These are phyloP conservation scores for Zophobas morio DNA, from an alignment of 1,140 invertebrate species.

Conservation along the genomic window DNA sequence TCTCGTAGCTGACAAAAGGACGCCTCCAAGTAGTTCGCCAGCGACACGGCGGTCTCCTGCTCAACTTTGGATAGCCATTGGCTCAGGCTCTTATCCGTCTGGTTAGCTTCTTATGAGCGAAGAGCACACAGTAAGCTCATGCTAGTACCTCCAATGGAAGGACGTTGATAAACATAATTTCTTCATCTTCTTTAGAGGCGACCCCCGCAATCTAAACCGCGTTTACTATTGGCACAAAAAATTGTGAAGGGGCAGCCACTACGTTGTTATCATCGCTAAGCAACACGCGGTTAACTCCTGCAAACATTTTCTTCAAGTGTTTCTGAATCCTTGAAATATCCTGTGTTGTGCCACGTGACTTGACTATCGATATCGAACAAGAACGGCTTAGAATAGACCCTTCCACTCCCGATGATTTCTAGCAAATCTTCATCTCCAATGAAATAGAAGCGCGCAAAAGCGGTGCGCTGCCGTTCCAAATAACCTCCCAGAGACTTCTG, in stretches of 20 bases:
- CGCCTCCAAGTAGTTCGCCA: conserved; percentile 92
- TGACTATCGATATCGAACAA: too few relatives aligned
- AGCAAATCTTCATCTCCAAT: conserved; percentile 99
- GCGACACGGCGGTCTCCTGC: conserved; percentile 96
- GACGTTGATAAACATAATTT: conserved; percentile 98
- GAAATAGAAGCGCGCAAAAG: conserved; percentile 99
- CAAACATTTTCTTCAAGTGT: conserved; percentile 99
- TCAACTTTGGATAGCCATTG: conserved; percentile 97
- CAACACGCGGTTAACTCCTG: conserved; percentile 95
- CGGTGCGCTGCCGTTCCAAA: conserved; percentile 96
- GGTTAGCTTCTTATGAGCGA: too few relatives aligned
- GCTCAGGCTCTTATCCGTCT: too few relatives aligned
- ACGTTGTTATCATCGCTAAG: conserved; percentile 95
- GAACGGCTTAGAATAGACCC: too few relatives aligned
- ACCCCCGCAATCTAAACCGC: too few relatives aligned
- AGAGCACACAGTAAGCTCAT: too few relatives aligned
- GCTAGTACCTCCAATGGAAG: too few relatives aligned
- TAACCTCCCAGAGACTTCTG: conserved; percentile 99
- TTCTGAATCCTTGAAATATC: conserved; percentile 98
- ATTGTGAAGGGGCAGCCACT: too few relatives aligned
- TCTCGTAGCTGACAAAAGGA: conserved; percentile 91
- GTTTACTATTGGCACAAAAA: too few relatives aligned
- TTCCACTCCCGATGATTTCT: conserved; percentile 99
- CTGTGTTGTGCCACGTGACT: too few relatives aligned
- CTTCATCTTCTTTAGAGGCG: conserved; percentile 97